These are phyloP conservation scores for Apodemus sylvaticus DNA, from an alignment of 2,113 vertebrate genomes.

Conservation along the genomic window DNA sequence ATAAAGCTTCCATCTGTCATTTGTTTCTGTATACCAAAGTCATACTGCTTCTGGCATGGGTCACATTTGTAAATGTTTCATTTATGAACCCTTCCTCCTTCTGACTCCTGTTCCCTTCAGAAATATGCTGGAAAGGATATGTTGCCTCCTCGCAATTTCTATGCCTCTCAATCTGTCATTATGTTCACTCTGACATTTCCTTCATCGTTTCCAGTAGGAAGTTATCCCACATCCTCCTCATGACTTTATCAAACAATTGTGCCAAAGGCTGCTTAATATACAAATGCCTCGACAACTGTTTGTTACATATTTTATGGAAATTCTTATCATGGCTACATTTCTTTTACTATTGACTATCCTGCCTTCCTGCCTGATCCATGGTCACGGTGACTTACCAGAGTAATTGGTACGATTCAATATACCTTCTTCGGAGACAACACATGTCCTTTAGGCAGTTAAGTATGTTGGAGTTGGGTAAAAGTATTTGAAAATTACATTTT, in stretches of 20 bases:
- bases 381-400: background rate
- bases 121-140: slow-evolving; percentile 53
- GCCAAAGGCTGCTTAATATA: slow-evolving; percentile 36
- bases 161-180: slow-evolving; percentile 33
- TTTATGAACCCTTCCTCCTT: slow-evolving; percentile 63
- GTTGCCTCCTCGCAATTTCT: slow-evolving; percentile 38
- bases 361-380: background rate
- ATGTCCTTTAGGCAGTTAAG: background rate
- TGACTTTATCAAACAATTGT: slow-evolving; percentile 48
- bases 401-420: background rate
- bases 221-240: slow-evolving; percentile 17
- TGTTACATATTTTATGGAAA: slow-evolving; percentile 52
- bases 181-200: slow-evolving; percentile 11
- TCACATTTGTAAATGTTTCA: slow-evolving; percentile 73
- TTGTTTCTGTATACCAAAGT: slow-evolving; percentile 58
- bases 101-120: slow-evolving; percentile 17
- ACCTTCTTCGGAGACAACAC: background rate
- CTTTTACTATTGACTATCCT: background rate
- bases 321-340: slow-evolving; percentile 47
- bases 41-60: slow-evolving; percentile 56
- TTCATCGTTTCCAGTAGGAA: slow-evolving; percentile 47
- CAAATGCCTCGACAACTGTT: slow-evolving; percentile 9
- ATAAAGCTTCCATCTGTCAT: slow-evolving; percentile 71
- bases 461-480: slow-evolving; percentile 28
- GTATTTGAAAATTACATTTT: background rate